A percentile compares a stretch with the other conserved stretches of the same genome.
Evolutionary conservation across 2,888 invertebrate genomes (phyloP).

Genomic region (Sceliomorpha sp.): DNA sequence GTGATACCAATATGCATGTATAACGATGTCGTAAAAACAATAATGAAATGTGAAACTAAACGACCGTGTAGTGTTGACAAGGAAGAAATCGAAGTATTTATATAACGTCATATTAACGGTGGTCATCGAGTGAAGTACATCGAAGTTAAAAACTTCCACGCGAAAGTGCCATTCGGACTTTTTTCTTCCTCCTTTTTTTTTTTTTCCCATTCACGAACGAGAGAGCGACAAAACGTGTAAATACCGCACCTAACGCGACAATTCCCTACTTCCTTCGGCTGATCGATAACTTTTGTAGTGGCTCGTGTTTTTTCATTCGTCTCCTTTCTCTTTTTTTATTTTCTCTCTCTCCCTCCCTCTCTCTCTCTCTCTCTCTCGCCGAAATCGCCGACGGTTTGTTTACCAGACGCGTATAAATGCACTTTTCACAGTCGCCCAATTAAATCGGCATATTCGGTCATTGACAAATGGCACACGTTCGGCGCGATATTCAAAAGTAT

Average conservation of each 20-base stretch:
- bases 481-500: conserved; percentile 41
- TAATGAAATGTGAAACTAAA: too few relatives aligned
- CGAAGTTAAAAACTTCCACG: neutral
- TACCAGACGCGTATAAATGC: conserved; percentile 41
- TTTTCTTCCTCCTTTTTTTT: conserved; percentile 1
- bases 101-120: too few relatives aligned
- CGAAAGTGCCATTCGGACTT: conserved; percentile 26
- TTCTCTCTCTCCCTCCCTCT: conserved; percentile 12
- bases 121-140: too few relatives aligned
- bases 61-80: too few relatives aligned
- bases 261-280: conserved; percentile 4
- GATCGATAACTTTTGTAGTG: conserved; percentile 26
- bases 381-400: conserved; percentile 24
- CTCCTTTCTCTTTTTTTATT: conserved; percentile 17
- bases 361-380: too few relatives aligned
- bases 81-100: too few relatives aligned
- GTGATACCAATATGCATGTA: too few relatives aligned
- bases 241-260: conserved; percentile 35
- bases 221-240: conserved; percentile 44
- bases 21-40: too few relatives aligned
- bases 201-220: conserved; percentile 15
- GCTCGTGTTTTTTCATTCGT: neutral
- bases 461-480: conserved; percentile 40
- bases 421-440: conserved; percentile 29
- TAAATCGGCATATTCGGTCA: conserved; percentile 35